phyloP scores from a whole-genome alignment of 1,140 invertebrate genomes.

The Trachymyrmex cornetzi region DNA sequence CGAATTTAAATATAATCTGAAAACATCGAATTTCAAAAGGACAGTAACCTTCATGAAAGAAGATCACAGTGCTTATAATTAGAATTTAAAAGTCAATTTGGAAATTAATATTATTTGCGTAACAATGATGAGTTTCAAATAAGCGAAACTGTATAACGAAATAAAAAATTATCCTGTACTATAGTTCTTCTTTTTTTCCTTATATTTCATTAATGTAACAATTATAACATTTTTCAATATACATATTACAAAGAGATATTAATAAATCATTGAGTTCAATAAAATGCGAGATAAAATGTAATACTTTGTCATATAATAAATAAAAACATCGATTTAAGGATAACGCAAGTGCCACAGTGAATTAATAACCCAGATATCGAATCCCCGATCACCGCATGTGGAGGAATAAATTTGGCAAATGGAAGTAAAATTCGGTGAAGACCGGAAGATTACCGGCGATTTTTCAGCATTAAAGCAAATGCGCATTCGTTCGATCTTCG shows the following conservation, averaged over 20 bases:
- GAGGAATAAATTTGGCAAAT: slow-evolving; percentile 35
- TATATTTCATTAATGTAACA: background rate
- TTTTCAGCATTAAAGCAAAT: slow-evolving; percentile 37
- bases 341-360: background rate
- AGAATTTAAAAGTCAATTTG: too few species aligned
- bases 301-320: background rate
- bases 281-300: background rate
- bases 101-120: too few species aligned
- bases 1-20: too few species aligned
- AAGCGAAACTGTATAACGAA: background rate
- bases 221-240: background rate
- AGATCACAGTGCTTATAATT: too few species aligned
- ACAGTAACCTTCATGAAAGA: too few species aligned
- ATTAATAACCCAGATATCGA: slow-evolving; percentile 28
- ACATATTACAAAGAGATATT: background rate
- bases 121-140: background rate
- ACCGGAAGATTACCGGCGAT: slow-evolving; percentile 21
- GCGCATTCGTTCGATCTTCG: slow-evolving; percentile 23
- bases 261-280: background rate
- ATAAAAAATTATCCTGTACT: background rate
- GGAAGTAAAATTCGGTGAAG: background rate
- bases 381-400: background rate
- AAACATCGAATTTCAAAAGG: too few species aligned
- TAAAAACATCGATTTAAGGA: background rate
- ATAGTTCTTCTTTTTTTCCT: background rate